These are phyloP conservation scores for Trypoxylus dichotomus DNA, from an alignment of 1,140 invertebrate genomes.

Conservation along the genomic window DNA sequence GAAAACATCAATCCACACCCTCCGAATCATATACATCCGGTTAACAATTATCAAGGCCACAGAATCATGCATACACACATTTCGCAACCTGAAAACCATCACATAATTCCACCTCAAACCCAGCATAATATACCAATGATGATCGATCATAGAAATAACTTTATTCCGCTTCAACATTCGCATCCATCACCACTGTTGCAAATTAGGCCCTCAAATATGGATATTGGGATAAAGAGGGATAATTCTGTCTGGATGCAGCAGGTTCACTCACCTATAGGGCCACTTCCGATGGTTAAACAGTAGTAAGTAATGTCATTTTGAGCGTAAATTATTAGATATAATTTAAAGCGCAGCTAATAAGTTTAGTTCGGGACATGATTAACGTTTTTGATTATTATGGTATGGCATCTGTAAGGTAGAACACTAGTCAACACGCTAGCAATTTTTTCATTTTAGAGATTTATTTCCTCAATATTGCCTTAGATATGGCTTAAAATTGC, in stretches of 20 bases:
- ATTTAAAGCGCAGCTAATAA: too few relatives aligned
- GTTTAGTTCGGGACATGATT: too few relatives aligned
- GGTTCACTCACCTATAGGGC: neutral
- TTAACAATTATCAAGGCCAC: constrained; percentile 12
- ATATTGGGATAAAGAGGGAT: constrained; percentile 27
- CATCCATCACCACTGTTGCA: neutral
- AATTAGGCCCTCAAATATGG: constrained; percentile 4
- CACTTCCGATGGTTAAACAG: neutral
- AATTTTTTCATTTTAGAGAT: too few relatives aligned
- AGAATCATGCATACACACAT: constrained; percentile 31
- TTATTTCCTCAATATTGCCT: too few relatives aligned
- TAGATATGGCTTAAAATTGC: too few relatives aligned
- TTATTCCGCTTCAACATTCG: constrained; percentile 25
- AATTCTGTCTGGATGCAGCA: constrained; percentile 28
- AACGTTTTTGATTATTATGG: too few relatives aligned
- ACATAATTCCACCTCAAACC: constrained; percentile 26
- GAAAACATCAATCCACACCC: neutral
- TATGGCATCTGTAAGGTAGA: too few relatives aligned
- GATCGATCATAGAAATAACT: constrained; percentile 33
- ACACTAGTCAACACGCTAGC: too few relatives aligned
- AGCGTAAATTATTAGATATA: neutral
- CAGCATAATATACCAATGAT: constrained; percentile 33
- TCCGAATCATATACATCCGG: constrained; percentile 19
- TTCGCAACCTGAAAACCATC: constrained; percentile 19
- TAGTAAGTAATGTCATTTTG: neutral